Evolutionary conservation across 2,113 vertebrate genomes (phyloP).

Genomic region (Phocoena sinus): DNA sequence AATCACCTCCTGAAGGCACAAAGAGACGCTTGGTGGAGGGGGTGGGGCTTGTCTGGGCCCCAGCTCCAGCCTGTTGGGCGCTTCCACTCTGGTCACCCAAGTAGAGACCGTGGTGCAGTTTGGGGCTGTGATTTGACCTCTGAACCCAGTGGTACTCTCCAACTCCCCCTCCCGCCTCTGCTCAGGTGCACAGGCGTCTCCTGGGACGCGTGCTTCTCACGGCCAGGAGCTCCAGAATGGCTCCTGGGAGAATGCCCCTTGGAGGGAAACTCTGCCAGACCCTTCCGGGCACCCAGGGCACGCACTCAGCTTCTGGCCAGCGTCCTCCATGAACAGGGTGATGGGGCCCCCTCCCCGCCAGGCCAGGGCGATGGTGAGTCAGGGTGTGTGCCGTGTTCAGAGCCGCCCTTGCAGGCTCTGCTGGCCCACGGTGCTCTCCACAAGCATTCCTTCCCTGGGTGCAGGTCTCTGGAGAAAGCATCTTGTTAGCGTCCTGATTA

Average conservation of each 20-base stretch:
- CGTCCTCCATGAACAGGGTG: rapidly evolving
- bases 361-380: neutral
- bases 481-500: neutral
- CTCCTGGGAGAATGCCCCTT: neutral
- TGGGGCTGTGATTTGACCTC: neutral
- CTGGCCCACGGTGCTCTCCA: neutral
- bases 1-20: neutral
- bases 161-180: rapidly evolving
- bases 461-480: neutral
- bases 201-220: no score
- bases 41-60: neutral
- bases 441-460: neutral
- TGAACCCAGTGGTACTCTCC: neutral
- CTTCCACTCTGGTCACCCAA: neutral
- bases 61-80: neutral
- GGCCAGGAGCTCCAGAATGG: neutral
- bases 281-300: rapidly evolving
- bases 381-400: neutral
- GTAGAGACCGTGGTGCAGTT: neutral
- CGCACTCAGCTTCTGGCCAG: neutral
- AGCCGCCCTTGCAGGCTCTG: neutral
- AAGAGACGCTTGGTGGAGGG: neutral
- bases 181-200: neutral
- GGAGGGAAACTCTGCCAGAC: neutral
- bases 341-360: neutral